Percentiles rank a stretch among this genome's conserved stretches.
phyloP scores from a whole-genome alignment of 2,888 invertebrate genomes.

The Pristionchus arcanus region DNA sequence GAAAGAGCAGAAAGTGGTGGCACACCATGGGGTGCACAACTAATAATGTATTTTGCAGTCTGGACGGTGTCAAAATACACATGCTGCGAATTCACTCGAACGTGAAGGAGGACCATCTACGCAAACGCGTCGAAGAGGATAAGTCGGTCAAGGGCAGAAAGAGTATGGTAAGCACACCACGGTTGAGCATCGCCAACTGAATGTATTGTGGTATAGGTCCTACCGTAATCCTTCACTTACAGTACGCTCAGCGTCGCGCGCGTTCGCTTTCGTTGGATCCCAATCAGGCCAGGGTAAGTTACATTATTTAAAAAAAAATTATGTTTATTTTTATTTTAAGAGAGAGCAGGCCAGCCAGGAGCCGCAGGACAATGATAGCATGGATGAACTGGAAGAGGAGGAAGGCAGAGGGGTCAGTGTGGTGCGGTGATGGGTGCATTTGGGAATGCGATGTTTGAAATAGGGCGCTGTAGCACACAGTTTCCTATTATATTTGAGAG shows the following conservation, averaged over 20 bases:
- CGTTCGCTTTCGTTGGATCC: background rate
- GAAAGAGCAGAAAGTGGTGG: background rate
- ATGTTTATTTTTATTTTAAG: background rate
- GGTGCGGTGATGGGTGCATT: background rate
- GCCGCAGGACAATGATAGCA: background rate
- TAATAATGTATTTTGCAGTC: background rate
- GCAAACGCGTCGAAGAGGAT: constrained; percentile 27
- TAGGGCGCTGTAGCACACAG: background rate
- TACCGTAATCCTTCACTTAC: background rate
- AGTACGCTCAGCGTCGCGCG: background rate
- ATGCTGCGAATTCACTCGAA: background rate
- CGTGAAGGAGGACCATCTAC: constrained; percentile 40
- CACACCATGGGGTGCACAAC: background rate
- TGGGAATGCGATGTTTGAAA: background rate
- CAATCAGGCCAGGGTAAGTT: background rate
- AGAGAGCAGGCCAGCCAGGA: background rate
- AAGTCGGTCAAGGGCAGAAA: background rate
- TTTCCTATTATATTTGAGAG: background rate
- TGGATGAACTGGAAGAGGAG: constrained; percentile 24
- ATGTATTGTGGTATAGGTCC: background rate
- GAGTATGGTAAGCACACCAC: background rate
- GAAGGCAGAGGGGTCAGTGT: constrained; percentile 13
- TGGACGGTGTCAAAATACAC: background rate
- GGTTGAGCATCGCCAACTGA: background rate
- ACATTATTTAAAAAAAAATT: background rate